Evolutionary conservation across 2,113 vertebrate species (phyloP), one percentile per base, ranked within the genome.

Genomic region (Catharus bicknelli): DNA sequence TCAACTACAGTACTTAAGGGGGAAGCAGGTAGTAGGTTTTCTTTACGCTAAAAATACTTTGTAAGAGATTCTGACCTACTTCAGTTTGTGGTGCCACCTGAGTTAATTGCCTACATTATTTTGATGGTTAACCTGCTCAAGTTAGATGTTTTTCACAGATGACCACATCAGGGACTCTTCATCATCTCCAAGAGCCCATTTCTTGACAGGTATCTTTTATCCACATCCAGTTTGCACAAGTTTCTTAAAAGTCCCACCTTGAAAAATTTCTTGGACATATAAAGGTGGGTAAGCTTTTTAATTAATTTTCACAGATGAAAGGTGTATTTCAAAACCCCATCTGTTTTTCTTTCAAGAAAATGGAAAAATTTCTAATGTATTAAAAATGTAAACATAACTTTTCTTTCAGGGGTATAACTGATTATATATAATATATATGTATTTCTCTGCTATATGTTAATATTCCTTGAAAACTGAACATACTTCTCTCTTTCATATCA

Each of bases 311-410:
- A 90, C 90, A 93, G 78, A 96, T 95, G 80, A 94, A 78, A 90
- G 67, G 80, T 86, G 88, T 89, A 43, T 93, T 91, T 96, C 80
- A 95, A 94, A 96, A 90, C 94, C 58, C 47, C 91, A 94, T 94
- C 89, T 93, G 78, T 42, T 70, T 91, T 88, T 88, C 69, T 82
- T 62, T 95, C 93, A 90, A 94, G 79, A 94, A 93, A 95, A 89
- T 55, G 87, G 75, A 91, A 96, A 88, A 85, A 70, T 34, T 95
- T 94, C 61, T 94, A 93, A 95, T 76, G 93, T 84, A 95, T 93
- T 90, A 93, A 88, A 97, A 97, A 97, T 96, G 96, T 97, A 98
- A 98, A 97, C 93, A 63, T 94, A 95, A 82, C 84, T 95, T 97
- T 95, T 83, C 95, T 96, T 96, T 95, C 73, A 92, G 95, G 95